These are phyloP conservation scores for Hydrozoanthus tunicans DNA, from an alignment of 64 coral and sea anemone species.

Conservation along the genomic window DNA sequence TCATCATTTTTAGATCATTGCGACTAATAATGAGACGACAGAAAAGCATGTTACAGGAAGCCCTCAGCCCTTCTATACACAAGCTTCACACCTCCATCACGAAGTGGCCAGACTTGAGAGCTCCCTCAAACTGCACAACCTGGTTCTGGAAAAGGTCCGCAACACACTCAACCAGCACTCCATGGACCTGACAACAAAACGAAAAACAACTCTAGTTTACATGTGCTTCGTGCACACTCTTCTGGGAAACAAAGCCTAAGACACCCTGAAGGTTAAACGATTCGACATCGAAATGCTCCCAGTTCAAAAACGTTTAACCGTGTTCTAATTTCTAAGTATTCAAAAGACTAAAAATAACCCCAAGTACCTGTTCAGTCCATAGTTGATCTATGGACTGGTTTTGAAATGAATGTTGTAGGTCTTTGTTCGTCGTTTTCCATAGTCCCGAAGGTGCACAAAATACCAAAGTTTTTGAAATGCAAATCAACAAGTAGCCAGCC, in stretches of 20 bases:
- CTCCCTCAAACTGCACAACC: conserved; percentile 81
- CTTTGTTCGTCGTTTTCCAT: too few species aligned
- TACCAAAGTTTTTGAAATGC: too few species aligned
- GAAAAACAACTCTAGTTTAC: background rate
- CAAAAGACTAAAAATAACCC: too few species aligned
- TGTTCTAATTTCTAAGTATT: too few species aligned
- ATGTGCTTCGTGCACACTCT: background rate
- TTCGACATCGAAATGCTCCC: background rate
- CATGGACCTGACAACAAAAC: conserved; percentile 69
- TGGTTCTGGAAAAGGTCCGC: conserved; percentile 92
- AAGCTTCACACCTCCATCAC: conserved; percentile 55
- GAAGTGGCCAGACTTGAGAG: conserved; percentile 79
- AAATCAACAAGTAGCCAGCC: too few species aligned
- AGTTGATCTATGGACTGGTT: too few species aligned
- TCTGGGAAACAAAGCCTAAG: too few species aligned
- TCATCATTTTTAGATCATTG: background rate
- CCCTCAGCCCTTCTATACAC: background rate
- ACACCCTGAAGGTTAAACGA: background rate
- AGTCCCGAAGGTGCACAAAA: too few species aligned
- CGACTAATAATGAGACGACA: background rate
- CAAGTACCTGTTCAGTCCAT: too few species aligned
- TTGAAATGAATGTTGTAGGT: too few species aligned
- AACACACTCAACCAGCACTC: conserved; percentile 80
- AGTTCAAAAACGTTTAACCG: too few species aligned
- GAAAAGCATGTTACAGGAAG: background rate